These are phyloP conservation scores for Notocelia uddmanniana DNA, from an alignment of 2,888 invertebrate genomes.

Conservation along the genomic window DNA sequence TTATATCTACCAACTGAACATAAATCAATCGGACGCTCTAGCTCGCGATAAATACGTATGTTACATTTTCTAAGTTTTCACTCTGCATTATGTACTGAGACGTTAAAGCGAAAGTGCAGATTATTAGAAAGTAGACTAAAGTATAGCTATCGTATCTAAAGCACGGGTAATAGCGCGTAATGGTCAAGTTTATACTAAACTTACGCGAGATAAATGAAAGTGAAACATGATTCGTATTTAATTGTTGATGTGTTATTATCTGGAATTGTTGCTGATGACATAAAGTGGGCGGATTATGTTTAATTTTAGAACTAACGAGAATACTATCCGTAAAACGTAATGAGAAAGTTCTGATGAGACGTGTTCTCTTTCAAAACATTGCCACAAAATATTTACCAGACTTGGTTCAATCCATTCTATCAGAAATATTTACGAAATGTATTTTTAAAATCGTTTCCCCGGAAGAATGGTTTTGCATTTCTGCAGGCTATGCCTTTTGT, in stretches of 20 bases:
- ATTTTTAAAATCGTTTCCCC: conserved; percentile 44
- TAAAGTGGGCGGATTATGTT: background rate
- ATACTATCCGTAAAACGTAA: background rate
- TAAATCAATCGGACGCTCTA: conserved; percentile 55
- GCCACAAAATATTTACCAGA: background rate
- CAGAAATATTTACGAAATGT: conserved; percentile 1
- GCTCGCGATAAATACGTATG: conserved; percentile 50
- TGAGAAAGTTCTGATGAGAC: background rate
- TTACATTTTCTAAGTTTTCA: conserved; percentile 65
- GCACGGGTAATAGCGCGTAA: conserved; percentile 39
- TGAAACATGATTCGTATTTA: conserved; percentile 32
- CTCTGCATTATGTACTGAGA: conserved; percentile 50
- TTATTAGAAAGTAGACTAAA: conserved; percentile 65
- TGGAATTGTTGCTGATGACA: background rate
- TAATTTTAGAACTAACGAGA: conserved; percentile 11
- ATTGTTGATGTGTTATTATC: conserved; percentile 23
- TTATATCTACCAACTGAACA: conserved; percentile 60
- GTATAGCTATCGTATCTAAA: conserved; percentile 38
- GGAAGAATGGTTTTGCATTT: conserved; percentile 48
- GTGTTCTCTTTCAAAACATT: background rate
- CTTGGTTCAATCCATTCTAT: background rate
- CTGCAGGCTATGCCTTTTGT: conserved; percentile 51
- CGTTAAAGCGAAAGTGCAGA: conserved; percentile 67
- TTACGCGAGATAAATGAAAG: conserved; percentile 34
- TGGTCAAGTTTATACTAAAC: conserved; percentile 34